Evolutionary conservation across 1,140 invertebrate genomes (phyloP), one percentile per base, ranked within the genome.

Genomic region (Psix sp.): DNA sequence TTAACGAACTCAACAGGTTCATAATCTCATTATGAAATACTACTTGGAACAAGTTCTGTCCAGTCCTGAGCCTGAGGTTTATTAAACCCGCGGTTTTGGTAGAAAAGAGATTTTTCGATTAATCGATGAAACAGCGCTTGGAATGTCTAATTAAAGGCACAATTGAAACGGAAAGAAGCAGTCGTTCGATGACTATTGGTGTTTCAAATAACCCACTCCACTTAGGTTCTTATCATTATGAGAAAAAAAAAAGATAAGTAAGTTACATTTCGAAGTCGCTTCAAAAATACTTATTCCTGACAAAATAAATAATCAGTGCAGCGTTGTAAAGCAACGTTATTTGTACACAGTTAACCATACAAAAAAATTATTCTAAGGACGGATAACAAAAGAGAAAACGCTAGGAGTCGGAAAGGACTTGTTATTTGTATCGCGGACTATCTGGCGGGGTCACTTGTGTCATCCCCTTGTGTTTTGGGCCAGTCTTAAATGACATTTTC

Each of bases 401-500:
- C 51, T 80, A 78, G 77, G 52, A 39, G 56, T 52, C 21, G 76
- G 80, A 78, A 74, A 20, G 71, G 56, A 71, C 17, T 11, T 3
- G 17, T 57, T 80, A 87, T 79, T 87, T 87, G 49, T 87, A 87
- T 75, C 84, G 79, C 10, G 86, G 86, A 81, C 86, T 87, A 43
- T 87, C 86, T 3, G 86, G 86, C 16, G 86, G 86, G 4, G 86
- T 87, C 0, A 83, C 68, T 51, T 86, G 84, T 4, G 81, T 59
- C 49, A 68, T 80, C 20, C 79, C 73, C 33, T 78, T 84, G 42
- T 81, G 83, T 42, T 86, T 87, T 15, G 85, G 81, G 31, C 84
- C 84, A 6, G 82, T 82, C 51, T 87, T 87, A 56, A 88, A 88
- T 10, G 87, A 88, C 83, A 89, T 85, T 67, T 89, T 89, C 63